Evolutionary conservation across 2,113 vertebrate species (phyloP).

Genomic region (Paedocypris sp.): DNA sequence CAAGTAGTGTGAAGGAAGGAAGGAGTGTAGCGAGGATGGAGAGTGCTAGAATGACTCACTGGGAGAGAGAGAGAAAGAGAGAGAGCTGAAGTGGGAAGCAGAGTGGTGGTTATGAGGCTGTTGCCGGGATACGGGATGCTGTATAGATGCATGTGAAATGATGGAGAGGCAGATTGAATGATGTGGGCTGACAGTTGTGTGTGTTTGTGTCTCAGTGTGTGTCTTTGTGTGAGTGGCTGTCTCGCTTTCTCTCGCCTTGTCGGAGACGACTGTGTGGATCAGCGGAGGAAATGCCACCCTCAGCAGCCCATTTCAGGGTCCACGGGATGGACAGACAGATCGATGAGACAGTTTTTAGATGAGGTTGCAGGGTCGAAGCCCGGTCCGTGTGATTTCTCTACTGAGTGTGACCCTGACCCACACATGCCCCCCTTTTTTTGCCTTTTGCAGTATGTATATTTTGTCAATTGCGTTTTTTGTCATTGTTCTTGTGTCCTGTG

Average conservation of each 20-base stretch:
- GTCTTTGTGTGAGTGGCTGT: background rate
- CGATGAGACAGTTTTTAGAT: too few relatives aligned
- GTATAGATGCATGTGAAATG: conserved; percentile 12
- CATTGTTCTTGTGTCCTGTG: too few relatives aligned
- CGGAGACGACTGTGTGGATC: conserved; percentile 9
- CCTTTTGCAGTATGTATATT: too few relatives aligned
- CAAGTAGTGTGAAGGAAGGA: background rate
- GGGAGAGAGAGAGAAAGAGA: background rate
- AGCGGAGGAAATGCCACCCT: background rate
- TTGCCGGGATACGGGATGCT: conserved; percentile 28
- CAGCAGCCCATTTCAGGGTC: background rate
- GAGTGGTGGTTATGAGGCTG: conserved; percentile 18
- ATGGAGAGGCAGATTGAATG: background rate
- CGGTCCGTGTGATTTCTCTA: too few relatives aligned
- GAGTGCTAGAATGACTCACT: background rate
- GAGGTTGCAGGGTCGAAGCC: too few relatives aligned
- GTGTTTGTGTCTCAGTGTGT: conserved; percentile 13
- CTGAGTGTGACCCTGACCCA: too few relatives aligned
- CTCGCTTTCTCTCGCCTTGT: background rate
- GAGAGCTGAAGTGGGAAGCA: too few relatives aligned
- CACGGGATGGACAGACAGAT: background rate
- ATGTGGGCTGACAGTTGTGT: conserved; percentile 14
- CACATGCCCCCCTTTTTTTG: too few relatives aligned
- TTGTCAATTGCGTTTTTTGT: too few relatives aligned
- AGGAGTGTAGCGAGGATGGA: background rate